Evolutionary conservation across 2,888 invertebrate genomes (phyloP).

Genomic region (Xanthorhoe designata): DNA sequence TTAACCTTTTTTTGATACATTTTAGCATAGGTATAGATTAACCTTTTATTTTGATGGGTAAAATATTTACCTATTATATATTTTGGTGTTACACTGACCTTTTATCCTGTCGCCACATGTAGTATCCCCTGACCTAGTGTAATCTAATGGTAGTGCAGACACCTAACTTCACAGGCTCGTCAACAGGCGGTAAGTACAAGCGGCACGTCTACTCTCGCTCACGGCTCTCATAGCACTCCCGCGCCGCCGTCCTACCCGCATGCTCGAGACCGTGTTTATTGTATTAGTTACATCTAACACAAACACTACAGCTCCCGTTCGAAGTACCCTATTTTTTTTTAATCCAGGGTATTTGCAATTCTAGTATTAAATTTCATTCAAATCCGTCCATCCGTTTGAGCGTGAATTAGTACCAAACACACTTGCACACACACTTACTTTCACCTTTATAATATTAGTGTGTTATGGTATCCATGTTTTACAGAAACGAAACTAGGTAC

Average conservation of each 20-base stretch:
- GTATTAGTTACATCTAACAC: conserved; percentile 1
- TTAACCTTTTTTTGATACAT: not conserved
- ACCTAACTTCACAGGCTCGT: not conserved
- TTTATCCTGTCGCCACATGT: not conserved
- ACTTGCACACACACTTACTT: too few relatives aligned
- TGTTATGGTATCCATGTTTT: too few relatives aligned
- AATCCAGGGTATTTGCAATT: too few relatives aligned
- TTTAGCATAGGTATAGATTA: not conserved
- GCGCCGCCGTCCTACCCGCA: not conserved
- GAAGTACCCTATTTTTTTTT: too few relatives aligned
- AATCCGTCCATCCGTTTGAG: too few relatives aligned
- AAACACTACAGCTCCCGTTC: conserved; percentile 5
- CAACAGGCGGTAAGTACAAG: not conserved
- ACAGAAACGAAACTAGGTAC: too few relatives aligned
- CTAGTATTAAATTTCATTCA: too few relatives aligned
- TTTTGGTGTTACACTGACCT: not conserved
- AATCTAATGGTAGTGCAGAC: not conserved
- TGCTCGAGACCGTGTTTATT: not conserved
- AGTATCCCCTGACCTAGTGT: not conserved
- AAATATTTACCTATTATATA: too few relatives aligned
- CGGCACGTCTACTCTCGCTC: not conserved
- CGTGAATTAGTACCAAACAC: too few relatives aligned
- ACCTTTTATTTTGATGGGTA: too few relatives aligned
- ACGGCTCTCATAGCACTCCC: not conserved
- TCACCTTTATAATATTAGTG: too few relatives aligned